Evolutionary conservation across 2,888 invertebrate genomes (phyloP), one percentile per base, ranked within the genome.

Genomic region (Gymnoscelis rufifasciata): DNA sequence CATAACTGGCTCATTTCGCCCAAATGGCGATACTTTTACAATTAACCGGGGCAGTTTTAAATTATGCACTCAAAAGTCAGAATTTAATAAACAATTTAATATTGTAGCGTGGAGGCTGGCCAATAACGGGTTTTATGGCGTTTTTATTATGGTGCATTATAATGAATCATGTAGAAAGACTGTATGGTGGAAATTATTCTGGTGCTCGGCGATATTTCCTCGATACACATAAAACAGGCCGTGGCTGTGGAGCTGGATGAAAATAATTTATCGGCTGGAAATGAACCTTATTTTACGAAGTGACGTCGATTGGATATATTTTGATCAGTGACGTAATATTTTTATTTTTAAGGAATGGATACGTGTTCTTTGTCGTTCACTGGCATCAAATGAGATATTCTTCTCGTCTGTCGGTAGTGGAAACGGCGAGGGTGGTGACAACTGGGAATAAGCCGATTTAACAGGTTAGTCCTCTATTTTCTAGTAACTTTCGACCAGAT

Each of bases 51-150:
- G 74, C 72, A 74, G 65, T 79, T 78, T 80, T 71, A 78, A 80
- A 81, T 75, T 75, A 78, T 71, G 71, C 66, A 51, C 68, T 66
- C 65, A 63, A 59, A 64, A 74, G 84, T 86, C 86, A 84, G 77
- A 81, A 83, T 80, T 86, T 82, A 84, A 84, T 86, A 86, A 86
- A 81, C 83, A 81, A 81, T 83, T 84, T 79, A 83, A 86, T 87
- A 78, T 78, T 72, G 73, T 76, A 69, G 59, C 74, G 74, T 80
- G 84, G 86, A 81, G 76, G 71, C 74, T 70, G 74, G 84, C 83
- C 86, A 86, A 87, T 87, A 83, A 87, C 82, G 66, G 70, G 72
- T 83, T 87, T 88, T 80, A 88, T 86, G 66, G 78, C 71, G 59
- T 74, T 87, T 87, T 87, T 87, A 88, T 86, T 83, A 80, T 86